These are phyloP conservation scores for Archilochus colubris DNA, from an alignment of 2,113 vertebrate species.

Conservation along the genomic window DNA sequence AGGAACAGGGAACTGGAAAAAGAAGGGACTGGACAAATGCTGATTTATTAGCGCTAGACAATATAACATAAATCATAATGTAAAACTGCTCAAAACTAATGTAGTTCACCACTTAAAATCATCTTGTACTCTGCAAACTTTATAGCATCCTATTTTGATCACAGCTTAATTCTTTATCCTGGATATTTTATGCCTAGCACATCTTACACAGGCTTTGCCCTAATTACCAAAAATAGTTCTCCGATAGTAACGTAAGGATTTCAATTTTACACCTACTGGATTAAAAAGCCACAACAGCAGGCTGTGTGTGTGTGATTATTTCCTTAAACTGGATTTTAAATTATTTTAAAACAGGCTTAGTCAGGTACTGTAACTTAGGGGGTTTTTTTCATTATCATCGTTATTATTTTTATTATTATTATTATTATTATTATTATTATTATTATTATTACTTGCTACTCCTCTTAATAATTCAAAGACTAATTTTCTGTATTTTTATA, in stretches of 20 bases:
- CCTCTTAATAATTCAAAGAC: background rate
- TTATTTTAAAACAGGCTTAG: background rate
- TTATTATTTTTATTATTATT: background rate
- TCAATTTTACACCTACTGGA: conserved; percentile 56
- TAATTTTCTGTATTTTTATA: background rate
- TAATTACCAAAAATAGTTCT: conserved; percentile 66
- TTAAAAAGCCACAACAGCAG: conserved; percentile 48
- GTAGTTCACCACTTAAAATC: background rate
- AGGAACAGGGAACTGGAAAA: background rate
- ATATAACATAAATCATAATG: background rate
- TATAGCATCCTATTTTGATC: conserved; percentile 1
- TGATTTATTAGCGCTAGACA: background rate
- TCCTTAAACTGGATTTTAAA: conserved; percentile 14
- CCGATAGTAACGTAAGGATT: conserved; percentile 30
- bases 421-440: background rate
- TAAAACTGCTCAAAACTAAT: conserved; percentile 9
- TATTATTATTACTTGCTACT: background rate
- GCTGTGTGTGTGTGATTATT: conserved; percentile 36
- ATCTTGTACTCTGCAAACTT: background rate
- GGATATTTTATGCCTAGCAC: conserved; percentile 4
- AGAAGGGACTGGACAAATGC: background rate
- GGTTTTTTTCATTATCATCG: background rate
- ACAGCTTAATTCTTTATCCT: conserved; percentile 19
- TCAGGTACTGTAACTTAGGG: background rate
- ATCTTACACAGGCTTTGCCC: conserved; percentile 33